Base-by-base conservation (phyloP, 2,888 invertebrate genomes). In the Apodemia duryi region DNA sequence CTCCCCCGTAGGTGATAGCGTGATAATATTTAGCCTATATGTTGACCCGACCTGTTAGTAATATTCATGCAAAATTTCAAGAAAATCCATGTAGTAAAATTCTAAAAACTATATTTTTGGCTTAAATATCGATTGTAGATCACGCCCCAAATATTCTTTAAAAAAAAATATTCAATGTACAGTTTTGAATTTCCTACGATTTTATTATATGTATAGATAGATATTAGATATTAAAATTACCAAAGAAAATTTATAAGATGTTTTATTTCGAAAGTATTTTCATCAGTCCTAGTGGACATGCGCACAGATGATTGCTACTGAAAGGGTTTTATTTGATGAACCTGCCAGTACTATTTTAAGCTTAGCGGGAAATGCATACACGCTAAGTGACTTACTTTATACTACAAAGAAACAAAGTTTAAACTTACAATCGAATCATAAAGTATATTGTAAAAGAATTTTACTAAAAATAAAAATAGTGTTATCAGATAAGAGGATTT, bases 241-340 rank as follows among this genome's bases (percentile, higher is more conserved):
- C 10, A 49, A 49, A n/a, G 46, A 5, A 49, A 49, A 49, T n/a
- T 49, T 49, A 13, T n/a, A n/a, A 1, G n/a, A n/a, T 49, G n/a
- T 54, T 57, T 57, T 11, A 32, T 13, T 29, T 13, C 28, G 32
- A 57, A 61, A 21, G 46, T 28, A 28, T 49, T 38, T 32, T n/a
- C 28, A 28, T 13, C 21, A 52, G 41, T 69, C 54, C 62, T 29
- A 64, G 46, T n/a, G n/a, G 69, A 71, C 81, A 81, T 83, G 83
- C 83, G 83, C 80, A 77, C 69, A 73, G 69, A 68, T 60, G 13
- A 63, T 38, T 35, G 67, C 66, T 67, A 57, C 57, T 32, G 57
- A 69, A 68, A 62, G 70, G 67, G 65, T 62, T 67, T 63, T 51
- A 46, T 21, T 13, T 11, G 28, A 13, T 57, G 57, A 57, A 57